phyloP scores from a whole-genome alignment of 2,888 invertebrate species.

The Stenchaetothrips biformis region DNA sequence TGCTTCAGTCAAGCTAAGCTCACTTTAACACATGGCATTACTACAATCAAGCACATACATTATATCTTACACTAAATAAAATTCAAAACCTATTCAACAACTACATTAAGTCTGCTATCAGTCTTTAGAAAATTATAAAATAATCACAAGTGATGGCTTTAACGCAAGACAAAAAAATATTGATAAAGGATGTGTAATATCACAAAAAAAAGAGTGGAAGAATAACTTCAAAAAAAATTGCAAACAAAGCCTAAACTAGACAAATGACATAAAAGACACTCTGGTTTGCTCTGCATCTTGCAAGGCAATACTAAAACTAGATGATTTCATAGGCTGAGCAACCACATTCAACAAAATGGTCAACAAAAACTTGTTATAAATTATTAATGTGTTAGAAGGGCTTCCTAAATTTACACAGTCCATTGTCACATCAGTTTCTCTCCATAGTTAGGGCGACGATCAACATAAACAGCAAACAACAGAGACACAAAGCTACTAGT shows the following conservation, averaged over 20 bases:
- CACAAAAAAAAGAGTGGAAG: background rate
- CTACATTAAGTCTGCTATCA: constrained; percentile 20
- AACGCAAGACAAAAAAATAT: background rate
- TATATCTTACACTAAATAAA: background rate
- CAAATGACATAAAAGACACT: no score
- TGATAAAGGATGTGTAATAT: background rate
- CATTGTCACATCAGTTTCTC: no score
- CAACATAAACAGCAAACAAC: no score
- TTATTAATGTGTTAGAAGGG: no score
- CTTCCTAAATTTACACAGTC: no score
- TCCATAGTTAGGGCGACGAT: no score
- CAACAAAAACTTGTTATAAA: no score
- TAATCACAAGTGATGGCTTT: constrained; percentile 18
- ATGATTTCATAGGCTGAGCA: no score
- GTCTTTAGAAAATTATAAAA: constrained; percentile 19
- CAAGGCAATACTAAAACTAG: no score
- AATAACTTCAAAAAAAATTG: background rate
- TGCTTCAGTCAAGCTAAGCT: background rate
- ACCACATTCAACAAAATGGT: no score
- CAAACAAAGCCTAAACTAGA: background rate
- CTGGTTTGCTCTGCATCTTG: no score
- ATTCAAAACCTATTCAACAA: constrained; percentile 13
- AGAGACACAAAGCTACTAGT: no score
- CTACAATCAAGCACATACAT: background rate
- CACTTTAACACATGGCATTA: background rate